Percentiles rank a stretch among this genome's conserved stretches.
Evolutionary conservation across 2,797 vertebrate genomes (phyloP).

Genomic region (Australoheros facetus): DNA sequence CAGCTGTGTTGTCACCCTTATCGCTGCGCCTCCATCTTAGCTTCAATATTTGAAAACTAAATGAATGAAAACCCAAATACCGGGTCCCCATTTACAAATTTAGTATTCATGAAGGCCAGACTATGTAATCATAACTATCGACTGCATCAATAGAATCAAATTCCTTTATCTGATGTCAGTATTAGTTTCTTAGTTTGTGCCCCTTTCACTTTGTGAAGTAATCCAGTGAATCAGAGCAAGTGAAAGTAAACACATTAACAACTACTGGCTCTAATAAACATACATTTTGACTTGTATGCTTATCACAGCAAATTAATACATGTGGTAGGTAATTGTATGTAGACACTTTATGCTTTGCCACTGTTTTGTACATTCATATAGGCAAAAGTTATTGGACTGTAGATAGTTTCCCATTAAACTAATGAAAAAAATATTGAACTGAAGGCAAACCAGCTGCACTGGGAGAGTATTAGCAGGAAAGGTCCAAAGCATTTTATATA

Average conservation of each 20-base stretch:
- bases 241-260: neutral
- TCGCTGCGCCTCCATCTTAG: constrained; percentile 48
- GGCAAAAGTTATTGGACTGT: neutral
- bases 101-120: constrained; percentile 6
- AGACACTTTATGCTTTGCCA: neutral
- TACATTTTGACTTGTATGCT: neutral
- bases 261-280: neutral
- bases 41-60: constrained; percentile 49
- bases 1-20: constrained; percentile 63
- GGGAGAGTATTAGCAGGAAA: neutral
- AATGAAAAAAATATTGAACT: neutral
- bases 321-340: neutral
- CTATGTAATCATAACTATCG: neutral
- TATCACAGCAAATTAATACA: neutral
- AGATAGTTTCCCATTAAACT: neutral
- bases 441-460: neutral
- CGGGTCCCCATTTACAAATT: neutral
- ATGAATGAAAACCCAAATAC: constrained; percentile 34
- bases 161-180: neutral
- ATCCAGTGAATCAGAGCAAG: neutral
- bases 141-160: neutral
- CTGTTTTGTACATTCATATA: neutral
- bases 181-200: neutral
- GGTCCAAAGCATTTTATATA: neutral
- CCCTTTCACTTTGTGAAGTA: neutral